A percentile compares a stretch with the other conserved stretches of the same genome.
Conservation (phyloP, 2,888 invertebrate species). For the Cheilosia variabilis region DNA sequence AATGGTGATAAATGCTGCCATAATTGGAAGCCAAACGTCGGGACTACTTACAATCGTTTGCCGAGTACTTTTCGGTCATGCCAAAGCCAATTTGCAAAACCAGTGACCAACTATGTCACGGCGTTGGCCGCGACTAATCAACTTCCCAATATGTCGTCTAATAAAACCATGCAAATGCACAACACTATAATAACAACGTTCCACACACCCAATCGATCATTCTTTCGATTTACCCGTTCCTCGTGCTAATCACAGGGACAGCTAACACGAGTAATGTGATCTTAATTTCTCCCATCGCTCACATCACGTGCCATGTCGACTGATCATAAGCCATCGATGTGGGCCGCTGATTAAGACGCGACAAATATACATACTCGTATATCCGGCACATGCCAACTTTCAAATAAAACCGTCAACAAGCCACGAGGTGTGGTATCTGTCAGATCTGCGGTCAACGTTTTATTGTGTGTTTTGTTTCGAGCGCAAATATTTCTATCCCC, state of each 20-base stretch:
- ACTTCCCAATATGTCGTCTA: neutral
- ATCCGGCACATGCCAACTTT: neutral
- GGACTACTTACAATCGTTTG: no score
- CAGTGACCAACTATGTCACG: no score
- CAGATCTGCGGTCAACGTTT: neutral
- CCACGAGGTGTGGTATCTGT: neutral
- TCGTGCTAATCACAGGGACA: slow-evolving; percentile 57
- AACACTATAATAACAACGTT: neutral
- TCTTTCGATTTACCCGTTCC: neutral
- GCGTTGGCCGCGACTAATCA: no score
- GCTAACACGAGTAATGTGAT: slow-evolving; percentile 60
- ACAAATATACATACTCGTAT: slow-evolving; percentile 1
- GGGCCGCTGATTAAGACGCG: slow-evolving; percentile 27
- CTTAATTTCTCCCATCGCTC: slow-evolving; percentile 55
- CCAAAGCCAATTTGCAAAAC: no score
- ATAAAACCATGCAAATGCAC: neutral
- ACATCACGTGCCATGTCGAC: slow-evolving; percentile 55
- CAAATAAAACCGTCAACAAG: neutral
- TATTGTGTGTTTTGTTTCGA: neutral
- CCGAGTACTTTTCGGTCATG: no score
- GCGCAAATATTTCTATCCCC: neutral
- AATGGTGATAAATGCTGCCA: no score
- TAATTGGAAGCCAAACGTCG: no score
- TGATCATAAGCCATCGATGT: slow-evolving; percentile 47
- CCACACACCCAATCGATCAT: slow-evolving; percentile 13